A percentile compares a stretch with the other conserved stretches of the same genome.
These are phyloP conservation scores for Bufotes viridis DNA, from an alignment of 2,797 vertebrate genomes.

Conservation along the genomic window DNA sequence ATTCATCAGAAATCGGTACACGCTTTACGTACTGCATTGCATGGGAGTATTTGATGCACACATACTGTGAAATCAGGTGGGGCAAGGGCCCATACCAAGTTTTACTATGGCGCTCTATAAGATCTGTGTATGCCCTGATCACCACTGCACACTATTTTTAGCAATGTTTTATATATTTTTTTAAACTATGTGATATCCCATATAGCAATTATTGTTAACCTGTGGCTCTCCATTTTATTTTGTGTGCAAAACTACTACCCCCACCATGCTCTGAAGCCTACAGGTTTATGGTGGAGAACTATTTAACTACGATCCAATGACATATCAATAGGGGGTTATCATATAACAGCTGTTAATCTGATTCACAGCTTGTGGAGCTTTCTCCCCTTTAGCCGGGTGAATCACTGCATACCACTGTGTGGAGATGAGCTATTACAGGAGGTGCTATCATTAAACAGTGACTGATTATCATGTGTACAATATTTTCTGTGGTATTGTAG, in stretches of 20 bases:
- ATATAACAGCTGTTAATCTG: slow-evolving; percentile 17
- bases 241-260: neutral
- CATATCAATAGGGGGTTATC: neutral
- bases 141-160: too few species aligned
- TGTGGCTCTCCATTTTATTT: neutral
- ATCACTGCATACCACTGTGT: slow-evolving; percentile 8
- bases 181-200: neutral
- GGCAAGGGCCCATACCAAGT: too few species aligned
- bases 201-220: too few species aligned
- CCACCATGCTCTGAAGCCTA: neutral
- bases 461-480: neutral
- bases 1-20: too few species aligned
- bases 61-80: too few species aligned
- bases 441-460: neutral
- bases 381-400: neutral
- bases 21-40: too few species aligned
- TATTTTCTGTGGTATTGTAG: neutral
- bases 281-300: neutral
- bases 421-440: neutral
- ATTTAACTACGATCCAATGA: too few species aligned
- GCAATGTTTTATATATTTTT: too few species aligned
- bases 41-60: too few species aligned
- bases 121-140: too few species aligned
- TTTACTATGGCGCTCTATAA: too few species aligned
- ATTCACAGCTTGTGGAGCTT: neutral